phyloP scores from a whole-genome alignment of 2,888 invertebrate genomes.

The Caenorhabditis sp. region DNA sequence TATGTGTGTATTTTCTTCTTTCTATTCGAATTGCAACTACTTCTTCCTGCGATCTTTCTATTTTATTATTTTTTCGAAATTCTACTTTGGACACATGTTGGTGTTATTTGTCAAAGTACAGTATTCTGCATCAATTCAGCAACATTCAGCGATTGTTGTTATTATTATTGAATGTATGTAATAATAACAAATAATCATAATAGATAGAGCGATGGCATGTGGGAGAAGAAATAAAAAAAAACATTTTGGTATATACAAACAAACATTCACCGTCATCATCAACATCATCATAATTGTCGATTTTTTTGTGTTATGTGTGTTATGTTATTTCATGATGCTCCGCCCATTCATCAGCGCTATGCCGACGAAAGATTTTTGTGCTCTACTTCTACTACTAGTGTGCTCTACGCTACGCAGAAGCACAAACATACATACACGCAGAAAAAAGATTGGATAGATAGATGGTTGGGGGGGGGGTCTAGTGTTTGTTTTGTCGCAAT shows the following conservation, averaged over 20 bases:
- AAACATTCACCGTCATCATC: not conserved
- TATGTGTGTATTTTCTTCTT: not conserved
- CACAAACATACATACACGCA: not conserved
- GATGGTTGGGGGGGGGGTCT: not conserved
- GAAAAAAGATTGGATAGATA: too few species aligned
- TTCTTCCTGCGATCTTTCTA: not conserved
- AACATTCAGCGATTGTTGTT: not conserved
- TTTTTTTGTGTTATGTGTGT: not conserved
- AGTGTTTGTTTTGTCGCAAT: constrained; percentile 49
- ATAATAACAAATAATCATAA: not conserved
- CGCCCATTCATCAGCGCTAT: not conserved
- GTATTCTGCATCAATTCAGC: not conserved
- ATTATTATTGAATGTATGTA: not conserved
- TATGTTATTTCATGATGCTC: not conserved
- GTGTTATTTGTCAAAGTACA: not conserved
- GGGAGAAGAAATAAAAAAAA: not conserved
- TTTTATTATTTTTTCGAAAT: not conserved
- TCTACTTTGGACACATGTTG: too few species aligned
- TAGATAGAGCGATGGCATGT: not conserved
- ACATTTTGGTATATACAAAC: not conserved
- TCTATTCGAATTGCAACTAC: not conserved
- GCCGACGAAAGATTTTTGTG: not conserved
- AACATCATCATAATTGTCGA: not conserved
- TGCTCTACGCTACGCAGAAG: too few species aligned
- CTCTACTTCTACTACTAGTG: not conserved